Base-by-base conservation (phyloP, 2,888 invertebrate genomes). In the Epinotia bilunana region DNA sequence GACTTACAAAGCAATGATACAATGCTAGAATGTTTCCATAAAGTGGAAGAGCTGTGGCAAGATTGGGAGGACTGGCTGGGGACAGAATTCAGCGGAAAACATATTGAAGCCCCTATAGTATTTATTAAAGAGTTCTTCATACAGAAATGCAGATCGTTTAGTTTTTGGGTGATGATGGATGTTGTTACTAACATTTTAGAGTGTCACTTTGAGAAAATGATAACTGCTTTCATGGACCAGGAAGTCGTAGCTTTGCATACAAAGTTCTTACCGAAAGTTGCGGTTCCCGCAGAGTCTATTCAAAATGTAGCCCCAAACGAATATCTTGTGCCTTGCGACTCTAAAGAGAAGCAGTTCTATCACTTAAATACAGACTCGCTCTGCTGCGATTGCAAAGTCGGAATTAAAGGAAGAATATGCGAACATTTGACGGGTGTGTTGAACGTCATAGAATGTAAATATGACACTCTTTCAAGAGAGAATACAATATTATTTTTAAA, bases 171-270 rank as follows among this genome's bases (percentile, higher is more conserved):
- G 3, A 86, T 86, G 82, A 78, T 84, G 0, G 86, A 87, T 33
- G 83, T 86, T 1, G 76, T 86, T 3, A 28, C 79, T 0, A 83
- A 85, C 49, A 80, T 87, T 16, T 63, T 87, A 16, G 87, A 86
- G 33, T 78, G 65, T 23, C 82, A 86, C 68, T 80, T 81, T 57
- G 23, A 73, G 9, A 73, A 69, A 57, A 73, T 73, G 13, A 57
- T 67, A 23, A 18, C 39, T 39, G 20, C 53, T 9, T 53, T 23
- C 43, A 62, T 13, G 11, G 57, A 63, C 3, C 57, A 58, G 18
- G 74, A 71, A 5, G 58, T 71, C 2, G 71, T 64, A 7, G 57
- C 65, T 0, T 72, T 69, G 13, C 81, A 80, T 55, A 82, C 82
- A 0, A 82, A 78, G 55, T 80, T 80, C 43, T 70, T 83, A 7